phyloP scores from a whole-genome alignment of 2,888 invertebrate genomes.

The Odontothrips loti region DNA sequence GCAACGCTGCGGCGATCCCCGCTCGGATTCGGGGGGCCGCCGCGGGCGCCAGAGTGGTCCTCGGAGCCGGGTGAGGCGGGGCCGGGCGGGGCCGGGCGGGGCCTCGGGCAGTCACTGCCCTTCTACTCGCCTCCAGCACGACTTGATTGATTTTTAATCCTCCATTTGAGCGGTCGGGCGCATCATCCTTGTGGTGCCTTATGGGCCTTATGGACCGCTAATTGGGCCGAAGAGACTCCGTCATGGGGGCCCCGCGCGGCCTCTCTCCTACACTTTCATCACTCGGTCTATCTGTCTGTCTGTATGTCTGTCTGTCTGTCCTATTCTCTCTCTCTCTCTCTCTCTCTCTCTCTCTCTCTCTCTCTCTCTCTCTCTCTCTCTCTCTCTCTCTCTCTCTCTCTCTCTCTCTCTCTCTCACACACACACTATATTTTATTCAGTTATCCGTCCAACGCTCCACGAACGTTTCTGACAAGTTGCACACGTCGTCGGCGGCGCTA shows the following conservation, averaged over 20 bases:
- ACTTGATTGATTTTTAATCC: slow-evolving; percentile 25
- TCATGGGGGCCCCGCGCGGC: neutral
- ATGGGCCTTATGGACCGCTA: slow-evolving; percentile 30
- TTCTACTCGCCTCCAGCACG: neutral
- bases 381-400: slow-evolving; percentile 34
- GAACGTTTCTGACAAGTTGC: too few species aligned
- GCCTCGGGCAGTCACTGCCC: too few species aligned
- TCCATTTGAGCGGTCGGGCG: slow-evolving; percentile 25
- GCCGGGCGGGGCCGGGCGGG: too few species aligned
- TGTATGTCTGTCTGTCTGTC: slow-evolving; percentile 28
- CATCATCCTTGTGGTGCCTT: slow-evolving; percentile 31
- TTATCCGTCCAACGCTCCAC: too few species aligned
- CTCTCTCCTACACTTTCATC: neutral
- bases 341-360: slow-evolving; percentile 32
- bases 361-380: slow-evolving; percentile 28
- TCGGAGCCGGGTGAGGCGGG: too few species aligned
- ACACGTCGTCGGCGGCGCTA: too few species aligned
- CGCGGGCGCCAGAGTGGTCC: neutral
- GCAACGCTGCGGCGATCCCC: too few species aligned
- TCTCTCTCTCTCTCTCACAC: slow-evolving; percentile 33
- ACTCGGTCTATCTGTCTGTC: slow-evolving; percentile 21
- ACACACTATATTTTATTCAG: slow-evolving; percentile 34
- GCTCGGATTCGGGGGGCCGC: neutral
- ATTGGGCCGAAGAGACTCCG: slow-evolving; percentile 28
- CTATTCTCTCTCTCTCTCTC: slow-evolving; percentile 33